These are phyloP conservation scores for Propithecus perrieri DNA, from an alignment of 2,797 vertebrate genomes.

Conservation along the genomic window DNA sequence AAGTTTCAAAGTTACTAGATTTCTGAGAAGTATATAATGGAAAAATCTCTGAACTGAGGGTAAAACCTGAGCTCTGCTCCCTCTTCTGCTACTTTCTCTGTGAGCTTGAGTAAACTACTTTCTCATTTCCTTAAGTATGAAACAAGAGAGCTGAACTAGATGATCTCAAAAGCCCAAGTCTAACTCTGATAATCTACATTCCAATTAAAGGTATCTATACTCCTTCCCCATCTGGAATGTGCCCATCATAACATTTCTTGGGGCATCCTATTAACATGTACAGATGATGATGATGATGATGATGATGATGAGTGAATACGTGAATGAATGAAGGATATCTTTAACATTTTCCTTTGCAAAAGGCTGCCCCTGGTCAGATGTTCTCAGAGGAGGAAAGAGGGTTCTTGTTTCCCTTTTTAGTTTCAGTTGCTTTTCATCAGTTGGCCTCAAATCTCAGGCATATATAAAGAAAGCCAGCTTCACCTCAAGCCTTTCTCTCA, in stretches of 20 bases:
- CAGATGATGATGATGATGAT: not conserved
- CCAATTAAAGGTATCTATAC: not conserved
- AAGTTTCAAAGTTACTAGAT: not conserved
- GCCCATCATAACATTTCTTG: not conserved
- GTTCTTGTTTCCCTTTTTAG: constrained; percentile 5
- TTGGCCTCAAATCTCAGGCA: not conserved
- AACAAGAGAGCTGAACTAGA: not conserved
- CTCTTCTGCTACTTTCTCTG: not conserved
- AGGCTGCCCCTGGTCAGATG: not conserved
- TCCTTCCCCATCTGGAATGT: not conserved
- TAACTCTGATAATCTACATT: not conserved
- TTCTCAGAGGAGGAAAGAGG: not conserved
- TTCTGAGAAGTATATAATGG: not conserved
- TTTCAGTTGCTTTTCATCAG: constrained; percentile 1
- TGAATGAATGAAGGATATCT: not conserved
- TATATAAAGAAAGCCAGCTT: constrained; percentile 55
- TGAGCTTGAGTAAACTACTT: not conserved
- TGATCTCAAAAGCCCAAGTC: not conserved
- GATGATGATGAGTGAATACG: not conserved
- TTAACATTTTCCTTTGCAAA: constrained; percentile 35
- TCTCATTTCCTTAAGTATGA: not conserved
- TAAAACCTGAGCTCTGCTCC: not conserved
- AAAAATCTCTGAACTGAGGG: not conserved
- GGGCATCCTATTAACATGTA: not conserved
- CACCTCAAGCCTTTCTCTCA: constrained; percentile 19